Conservation (phyloP, 2,888 invertebrate species). For the Steinernema scapterisci region DNA sequence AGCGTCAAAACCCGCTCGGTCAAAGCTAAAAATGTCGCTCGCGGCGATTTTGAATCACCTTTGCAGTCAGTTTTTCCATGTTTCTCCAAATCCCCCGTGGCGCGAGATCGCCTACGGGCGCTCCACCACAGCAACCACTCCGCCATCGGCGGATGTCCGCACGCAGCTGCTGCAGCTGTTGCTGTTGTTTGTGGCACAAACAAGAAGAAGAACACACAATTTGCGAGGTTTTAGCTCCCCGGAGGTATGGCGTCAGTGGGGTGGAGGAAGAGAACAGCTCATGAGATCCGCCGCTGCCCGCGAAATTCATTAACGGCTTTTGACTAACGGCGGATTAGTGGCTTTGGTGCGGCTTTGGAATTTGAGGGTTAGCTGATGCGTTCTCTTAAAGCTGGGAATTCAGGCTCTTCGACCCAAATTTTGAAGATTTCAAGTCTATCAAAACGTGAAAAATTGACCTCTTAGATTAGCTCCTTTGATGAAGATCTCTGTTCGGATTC, state of each 20-base stretch:
- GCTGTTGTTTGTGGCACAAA: slow-evolving; percentile 21
- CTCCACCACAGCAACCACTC: slow-evolving; percentile 5
- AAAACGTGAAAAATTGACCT: no score
- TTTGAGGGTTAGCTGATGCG: no score
- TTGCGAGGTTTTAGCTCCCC: background rate
- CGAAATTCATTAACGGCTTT: slow-evolving; percentile 22
- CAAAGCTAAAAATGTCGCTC: background rate
- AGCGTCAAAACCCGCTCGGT: background rate
- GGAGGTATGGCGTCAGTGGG: background rate
- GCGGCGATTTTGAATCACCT: slow-evolving; percentile 4
- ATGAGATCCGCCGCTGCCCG: background rate
- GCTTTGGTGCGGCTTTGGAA: no score
- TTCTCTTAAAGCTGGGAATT: no score
- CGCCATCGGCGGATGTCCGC: background rate
- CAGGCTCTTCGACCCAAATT: no score
- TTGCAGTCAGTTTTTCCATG: slow-evolving; percentile 1
- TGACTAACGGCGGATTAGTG: background rate
- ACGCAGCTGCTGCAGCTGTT: slow-evolving; percentile 10
- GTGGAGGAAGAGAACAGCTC: background rate
- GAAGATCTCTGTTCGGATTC: no score
- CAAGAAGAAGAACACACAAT: background rate
- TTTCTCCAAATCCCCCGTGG: background rate
- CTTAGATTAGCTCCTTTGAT: no score
- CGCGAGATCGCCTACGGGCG: slow-evolving; percentile 25
- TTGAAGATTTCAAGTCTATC: no score